These are phyloP conservation scores for Malacoraja senta DNA, from an alignment of 2,797 vertebrate genomes.

Conservation along the genomic window DNA sequence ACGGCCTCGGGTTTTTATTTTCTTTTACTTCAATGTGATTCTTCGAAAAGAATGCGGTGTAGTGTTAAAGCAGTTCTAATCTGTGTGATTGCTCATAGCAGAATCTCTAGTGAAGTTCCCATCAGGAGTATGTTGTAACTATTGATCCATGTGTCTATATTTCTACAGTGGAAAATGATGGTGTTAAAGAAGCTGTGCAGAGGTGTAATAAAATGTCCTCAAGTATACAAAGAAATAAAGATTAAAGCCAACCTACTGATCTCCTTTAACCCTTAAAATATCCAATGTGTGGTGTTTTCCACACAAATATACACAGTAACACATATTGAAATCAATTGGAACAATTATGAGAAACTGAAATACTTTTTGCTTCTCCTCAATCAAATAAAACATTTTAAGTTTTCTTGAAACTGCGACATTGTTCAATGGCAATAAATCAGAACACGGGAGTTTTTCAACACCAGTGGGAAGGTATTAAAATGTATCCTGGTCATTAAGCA, in stretches of 20 bases:
- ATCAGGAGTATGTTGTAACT: slow-evolving; percentile 69
- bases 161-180: slow-evolving; percentile 79
- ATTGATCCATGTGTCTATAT: slow-evolving; percentile 73
- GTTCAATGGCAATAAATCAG: neutral
- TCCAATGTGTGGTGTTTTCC: slow-evolving; percentile 52
- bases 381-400: neutral
- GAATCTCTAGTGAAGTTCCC: slow-evolving; percentile 52
- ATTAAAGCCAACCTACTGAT: slow-evolving; percentile 64
- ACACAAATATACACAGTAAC: neutral
- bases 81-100: slow-evolving; percentile 35
- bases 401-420: neutral
- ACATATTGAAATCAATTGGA: neutral
- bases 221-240: slow-evolving; percentile 68
- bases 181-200: slow-evolving; percentile 65
- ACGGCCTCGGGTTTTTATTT: neutral
- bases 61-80: slow-evolving; percentile 35
- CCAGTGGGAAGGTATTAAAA: neutral
- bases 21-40: slow-evolving; percentile 8
- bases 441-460: neutral
- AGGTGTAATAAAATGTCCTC: slow-evolving; percentile 64
- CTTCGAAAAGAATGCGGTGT: slow-evolving; percentile 27
- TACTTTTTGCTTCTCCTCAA: neutral
- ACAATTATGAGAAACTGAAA: neutral
- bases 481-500: neutral
- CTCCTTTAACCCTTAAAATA: slow-evolving; percentile 60